These are phyloP conservation scores for Apodemia duryi DNA, from an alignment of 2,888 invertebrate species.

Conservation along the genomic window DNA sequence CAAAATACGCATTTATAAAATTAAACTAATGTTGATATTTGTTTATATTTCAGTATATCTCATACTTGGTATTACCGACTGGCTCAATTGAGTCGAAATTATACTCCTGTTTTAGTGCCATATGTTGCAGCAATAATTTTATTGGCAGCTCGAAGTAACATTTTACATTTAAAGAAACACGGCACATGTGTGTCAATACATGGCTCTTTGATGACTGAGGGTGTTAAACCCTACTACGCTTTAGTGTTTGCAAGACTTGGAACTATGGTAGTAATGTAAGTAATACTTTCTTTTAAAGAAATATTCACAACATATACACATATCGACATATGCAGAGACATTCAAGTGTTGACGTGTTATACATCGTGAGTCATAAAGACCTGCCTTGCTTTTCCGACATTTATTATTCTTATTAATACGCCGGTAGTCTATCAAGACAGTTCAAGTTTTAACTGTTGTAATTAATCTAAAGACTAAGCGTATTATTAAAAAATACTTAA, in stretches of 20 bases:
- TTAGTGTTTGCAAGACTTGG: conserved; percentile 72
- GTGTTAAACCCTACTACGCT: conserved; percentile 77
- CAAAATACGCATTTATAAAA: too few relatives aligned
- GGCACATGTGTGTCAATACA: conserved; percentile 70
- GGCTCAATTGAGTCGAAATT: conserved; percentile 83
- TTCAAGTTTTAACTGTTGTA: too few relatives aligned
- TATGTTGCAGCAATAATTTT: conserved; percentile 83
- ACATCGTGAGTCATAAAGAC: too few relatives aligned
- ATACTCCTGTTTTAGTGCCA: conserved; percentile 81
- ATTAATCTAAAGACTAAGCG: too few relatives aligned
- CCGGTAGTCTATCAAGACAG: too few relatives aligned
- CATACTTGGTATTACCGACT: conserved; percentile 79
- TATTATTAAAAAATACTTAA: too few relatives aligned
- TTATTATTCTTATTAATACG: too few relatives aligned
- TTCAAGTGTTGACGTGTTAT: too few relatives aligned
- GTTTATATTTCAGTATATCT: conserved; percentile 65
- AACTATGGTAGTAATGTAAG: conserved; percentile 67
- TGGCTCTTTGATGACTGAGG: conserved; percentile 76
- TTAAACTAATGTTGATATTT: not conserved
- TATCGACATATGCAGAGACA: not conserved
- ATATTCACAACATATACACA: not conserved
- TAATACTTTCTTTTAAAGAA: conserved; percentile 21
- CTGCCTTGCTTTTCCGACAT: too few relatives aligned
- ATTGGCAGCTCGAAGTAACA: conserved; percentile 71
- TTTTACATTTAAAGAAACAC: conserved; percentile 40